Conservation (phyloP, 2,797 vertebrate genomes). For the Clarias laeviceps region DNA sequence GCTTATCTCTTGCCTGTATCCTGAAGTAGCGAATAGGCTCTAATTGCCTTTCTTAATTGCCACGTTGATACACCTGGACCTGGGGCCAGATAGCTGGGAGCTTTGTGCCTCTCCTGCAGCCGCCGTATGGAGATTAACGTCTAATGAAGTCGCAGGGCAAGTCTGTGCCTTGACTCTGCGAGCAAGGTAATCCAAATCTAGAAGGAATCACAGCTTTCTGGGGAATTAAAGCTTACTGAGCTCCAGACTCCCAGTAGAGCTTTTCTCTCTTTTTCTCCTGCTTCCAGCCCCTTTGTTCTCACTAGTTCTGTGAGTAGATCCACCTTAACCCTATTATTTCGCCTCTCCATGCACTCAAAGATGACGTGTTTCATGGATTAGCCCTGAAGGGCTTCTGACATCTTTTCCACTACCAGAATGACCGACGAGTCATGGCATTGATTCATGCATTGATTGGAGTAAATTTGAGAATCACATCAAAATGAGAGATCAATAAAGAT, state of each 20-base stretch:
- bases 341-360: conserved; percentile 27
- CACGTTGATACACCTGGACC: conserved; percentile 70
- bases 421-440: conserved; percentile 36
- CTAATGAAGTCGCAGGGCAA: conserved; percentile 58
- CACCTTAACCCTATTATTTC: conserved; percentile 47
- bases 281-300: conserved; percentile 35
- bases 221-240: conserved; percentile 42
- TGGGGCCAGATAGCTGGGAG: conserved; percentile 63
- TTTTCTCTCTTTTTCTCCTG: conserved; percentile 24
- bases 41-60: conserved; percentile 70
- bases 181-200: conserved; percentile 52
- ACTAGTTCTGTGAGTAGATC: conserved; percentile 24
- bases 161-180: conserved; percentile 48
- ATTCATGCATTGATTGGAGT: conserved; percentile 42
- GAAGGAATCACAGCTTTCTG: conserved; percentile 48
- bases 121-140: conserved; percentile 52
- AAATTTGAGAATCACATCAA: conserved; percentile 52
- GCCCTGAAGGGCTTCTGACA: conserved; percentile 45
- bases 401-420: conserved; percentile 34
- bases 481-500: conserved; percentile 51
- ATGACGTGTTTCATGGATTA: conserved; percentile 46
- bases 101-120: conserved; percentile 58
- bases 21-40: conserved; percentile 66
- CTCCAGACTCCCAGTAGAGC: conserved; percentile 41
- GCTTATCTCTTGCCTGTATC: conserved; percentile 67